These are phyloP conservation scores for Carpatolechia fugitivella DNA, from an alignment of 2,888 invertebrate genomes.

Conservation along the genomic window DNA sequence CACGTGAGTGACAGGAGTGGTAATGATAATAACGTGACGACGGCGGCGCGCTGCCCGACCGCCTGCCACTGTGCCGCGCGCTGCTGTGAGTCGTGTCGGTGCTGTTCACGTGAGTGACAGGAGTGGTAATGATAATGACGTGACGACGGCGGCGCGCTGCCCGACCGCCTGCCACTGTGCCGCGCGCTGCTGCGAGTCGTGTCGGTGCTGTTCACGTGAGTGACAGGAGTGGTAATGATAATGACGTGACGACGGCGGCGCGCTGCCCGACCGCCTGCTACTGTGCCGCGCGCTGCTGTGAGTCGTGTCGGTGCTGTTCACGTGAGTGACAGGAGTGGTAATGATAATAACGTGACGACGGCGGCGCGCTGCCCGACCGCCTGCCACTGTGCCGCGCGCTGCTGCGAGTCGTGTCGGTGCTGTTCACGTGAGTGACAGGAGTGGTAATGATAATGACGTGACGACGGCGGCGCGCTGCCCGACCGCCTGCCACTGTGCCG, in stretches of 20 bases:
- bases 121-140: too few relatives aligned
- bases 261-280: conserved; percentile 60
- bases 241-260: conserved; percentile 45
- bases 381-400: conserved; percentile 63
- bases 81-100: too few relatives aligned
- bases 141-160: conserved; percentile 48
- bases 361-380: conserved; percentile 53
- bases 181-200: conserved; percentile 56
- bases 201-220: conserved; percentile 45
- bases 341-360: conserved; percentile 52
- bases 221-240: too few relatives aligned
- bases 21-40: too few relatives aligned
- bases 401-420: conserved; percentile 46
- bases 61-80: too few relatives aligned
- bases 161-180: conserved; percentile 63
- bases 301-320: conserved; percentile 56
- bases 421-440: conserved; percentile 54
- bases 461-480: conserved; percentile 46
- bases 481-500: conserved; percentile 65
- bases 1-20: too few relatives aligned
- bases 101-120: too few relatives aligned
- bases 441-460: conserved; percentile 57
- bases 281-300: conserved; percentile 57
- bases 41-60: too few relatives aligned
- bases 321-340: conserved; percentile 39